Evolutionary conservation across 2,113 vertebrate genomes (phyloP).

Genomic region (Notothenia coriiceps): DNA sequence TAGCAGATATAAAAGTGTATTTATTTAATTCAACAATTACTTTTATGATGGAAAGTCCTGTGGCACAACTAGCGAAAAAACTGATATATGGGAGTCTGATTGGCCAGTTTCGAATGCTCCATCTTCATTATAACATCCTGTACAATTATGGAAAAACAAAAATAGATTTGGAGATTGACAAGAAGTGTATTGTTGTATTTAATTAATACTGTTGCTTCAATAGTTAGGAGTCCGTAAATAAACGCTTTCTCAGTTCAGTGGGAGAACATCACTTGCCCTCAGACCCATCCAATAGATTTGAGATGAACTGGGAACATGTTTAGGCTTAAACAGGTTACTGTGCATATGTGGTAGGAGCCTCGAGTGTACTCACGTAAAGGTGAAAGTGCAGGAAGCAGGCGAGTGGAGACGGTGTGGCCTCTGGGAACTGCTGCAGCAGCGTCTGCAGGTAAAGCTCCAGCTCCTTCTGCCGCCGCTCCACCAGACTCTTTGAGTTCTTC

Average conservation of each 20-base stretch:
- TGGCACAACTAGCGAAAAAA: no score
- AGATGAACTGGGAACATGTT: no score
- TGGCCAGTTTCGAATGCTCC: no score
- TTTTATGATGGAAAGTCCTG: no score
- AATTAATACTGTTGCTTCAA: neutral
- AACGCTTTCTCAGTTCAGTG: neutral
- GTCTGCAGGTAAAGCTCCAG: slow-evolving; percentile 95
- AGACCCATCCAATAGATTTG: no score
- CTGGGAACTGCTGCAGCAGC: slow-evolving; percentile 88
- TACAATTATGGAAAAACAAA: neutral
- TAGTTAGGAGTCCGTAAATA: neutral
- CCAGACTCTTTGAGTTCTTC: slow-evolving; percentile 96
- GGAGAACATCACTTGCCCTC: neutral
- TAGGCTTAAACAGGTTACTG: neutral
- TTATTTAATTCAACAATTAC: no score
- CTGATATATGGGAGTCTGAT: no score
- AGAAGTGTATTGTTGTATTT: neutral
- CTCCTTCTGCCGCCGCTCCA: slow-evolving; percentile 95
- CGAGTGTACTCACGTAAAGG: slow-evolving; percentile 90
- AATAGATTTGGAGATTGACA: neutral
- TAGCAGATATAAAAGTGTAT: no score
- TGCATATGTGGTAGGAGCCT: neutral
- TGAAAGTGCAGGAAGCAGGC: slow-evolving; percentile 93
- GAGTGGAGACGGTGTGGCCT: slow-evolving; percentile 87
- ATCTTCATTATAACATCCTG: neutral